phyloP scores from a whole-genome alignment of 2,797 vertebrate species.

The Adelosebastes latens region DNA sequence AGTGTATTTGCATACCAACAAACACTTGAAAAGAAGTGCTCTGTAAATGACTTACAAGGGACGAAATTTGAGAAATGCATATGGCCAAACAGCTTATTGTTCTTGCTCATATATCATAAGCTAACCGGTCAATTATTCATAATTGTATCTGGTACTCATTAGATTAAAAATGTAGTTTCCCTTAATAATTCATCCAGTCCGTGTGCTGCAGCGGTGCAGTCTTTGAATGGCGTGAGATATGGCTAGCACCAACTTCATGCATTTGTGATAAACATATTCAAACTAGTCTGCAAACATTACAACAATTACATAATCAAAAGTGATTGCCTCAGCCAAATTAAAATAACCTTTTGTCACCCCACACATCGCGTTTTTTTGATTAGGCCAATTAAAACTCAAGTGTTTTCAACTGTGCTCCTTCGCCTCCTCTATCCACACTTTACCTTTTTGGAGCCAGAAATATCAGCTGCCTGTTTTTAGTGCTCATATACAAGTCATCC shows the following conservation, averaged over 20 bases:
- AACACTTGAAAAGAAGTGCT: slow-evolving; percentile 53
- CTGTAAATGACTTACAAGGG: slow-evolving; percentile 60
- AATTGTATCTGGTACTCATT: slow-evolving; percentile 66
- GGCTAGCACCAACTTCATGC: slow-evolving; percentile 22
- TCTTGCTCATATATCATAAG: slow-evolving; percentile 60
- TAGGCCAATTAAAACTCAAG: slow-evolving; percentile 79
- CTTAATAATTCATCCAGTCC: slow-evolving; percentile 61
- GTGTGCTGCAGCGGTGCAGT: background rate
- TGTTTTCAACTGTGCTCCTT: slow-evolving; percentile 48
- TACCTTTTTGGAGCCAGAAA: slow-evolving; percentile 13
- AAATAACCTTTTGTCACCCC: slow-evolving; percentile 73
- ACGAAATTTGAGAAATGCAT: slow-evolving; percentile 46
- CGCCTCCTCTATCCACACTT: slow-evolving; percentile 13
- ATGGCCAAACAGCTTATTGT: slow-evolving; percentile 53
- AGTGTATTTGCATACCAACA: slow-evolving; percentile 55
- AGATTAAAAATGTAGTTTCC: slow-evolving; percentile 66
- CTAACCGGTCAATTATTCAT: slow-evolving; percentile 70
- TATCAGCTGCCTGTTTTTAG: slow-evolving; percentile 15
- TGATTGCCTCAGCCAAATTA: slow-evolving; percentile 67
- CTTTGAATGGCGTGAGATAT: slow-evolving; percentile 39
- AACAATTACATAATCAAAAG: slow-evolving; percentile 70
- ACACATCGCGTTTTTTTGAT: slow-evolving; percentile 75
- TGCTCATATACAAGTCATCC: background rate
- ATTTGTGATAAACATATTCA: slow-evolving; percentile 65
- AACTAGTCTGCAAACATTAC: slow-evolving; percentile 67